These are phyloP conservation scores for Drosophila murphyi DNA, from an alignment of 1,140 invertebrate species.

Conservation along the genomic window DNA sequence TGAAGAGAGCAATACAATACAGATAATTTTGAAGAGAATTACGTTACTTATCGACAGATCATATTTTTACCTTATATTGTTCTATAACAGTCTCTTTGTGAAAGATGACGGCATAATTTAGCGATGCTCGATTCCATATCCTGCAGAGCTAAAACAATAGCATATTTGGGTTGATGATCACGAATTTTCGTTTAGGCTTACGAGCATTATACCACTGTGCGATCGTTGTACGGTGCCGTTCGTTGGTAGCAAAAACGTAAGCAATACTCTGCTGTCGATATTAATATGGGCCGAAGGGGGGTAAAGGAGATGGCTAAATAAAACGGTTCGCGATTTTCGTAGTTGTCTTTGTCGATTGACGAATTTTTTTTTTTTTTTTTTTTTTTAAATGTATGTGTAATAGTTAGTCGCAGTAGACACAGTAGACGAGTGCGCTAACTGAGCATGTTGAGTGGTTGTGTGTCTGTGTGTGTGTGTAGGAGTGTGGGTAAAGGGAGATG, in stretches of 20 bases:
- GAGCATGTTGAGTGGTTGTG: neutral
- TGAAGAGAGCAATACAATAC: no score
- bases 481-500: neutral
- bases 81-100: no score
- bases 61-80: no score
- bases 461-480: neutral
- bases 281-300: neutral
- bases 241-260: constrained; percentile 53
- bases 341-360: constrained; percentile 72
- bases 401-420: constrained; percentile 40
- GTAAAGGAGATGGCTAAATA: constrained; percentile 42
- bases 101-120: no score
- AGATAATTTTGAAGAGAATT: no score
- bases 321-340: constrained; percentile 57
- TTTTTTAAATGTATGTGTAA: constrained; percentile 34
- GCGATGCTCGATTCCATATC: neutral
- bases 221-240: constrained; percentile 20
- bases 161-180: neutral
- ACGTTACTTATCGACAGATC: no score
- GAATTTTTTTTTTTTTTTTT: constrained; percentile 49
- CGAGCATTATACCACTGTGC: constrained; percentile 34
- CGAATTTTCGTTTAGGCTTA: neutral
- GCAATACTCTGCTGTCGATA: constrained; percentile 17
- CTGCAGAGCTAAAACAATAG: neutral
- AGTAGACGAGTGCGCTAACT: constrained; percentile 15